Conservation (phyloP, 1,140 invertebrate genomes). For the Apis florea region DNA sequence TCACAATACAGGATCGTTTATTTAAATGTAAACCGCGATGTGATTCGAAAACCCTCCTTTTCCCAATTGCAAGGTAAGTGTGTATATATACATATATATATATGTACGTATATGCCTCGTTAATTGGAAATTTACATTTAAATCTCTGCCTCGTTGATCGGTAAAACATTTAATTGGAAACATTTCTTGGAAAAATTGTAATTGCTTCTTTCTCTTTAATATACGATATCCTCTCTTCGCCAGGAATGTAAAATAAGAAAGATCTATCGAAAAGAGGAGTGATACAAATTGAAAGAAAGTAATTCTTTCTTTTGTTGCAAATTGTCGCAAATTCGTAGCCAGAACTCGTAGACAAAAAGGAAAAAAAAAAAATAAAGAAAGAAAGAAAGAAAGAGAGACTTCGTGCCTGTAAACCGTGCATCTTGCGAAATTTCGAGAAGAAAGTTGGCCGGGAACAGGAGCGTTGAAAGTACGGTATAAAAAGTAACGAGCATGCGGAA, state of each 20-base stretch:
- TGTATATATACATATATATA: too few species aligned
- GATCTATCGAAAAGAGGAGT: too few species aligned
- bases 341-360: too few species aligned
- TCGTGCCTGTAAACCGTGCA: not conserved
- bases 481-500: not conserved
- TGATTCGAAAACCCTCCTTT: constrained; percentile 4
- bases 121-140: not conserved
- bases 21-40: constrained; percentile 67
- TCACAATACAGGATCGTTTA: constrained; percentile 78
- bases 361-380: not conserved
- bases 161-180: too few species aligned
- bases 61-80: constrained; percentile 30
- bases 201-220: too few species aligned
- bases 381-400: not conserved
- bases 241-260: too few species aligned
- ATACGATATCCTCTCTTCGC: too few species aligned
- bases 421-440: not conserved
- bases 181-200: too few species aligned
- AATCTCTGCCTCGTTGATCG: not conserved
- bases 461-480: not conserved
- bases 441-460: not conserved
- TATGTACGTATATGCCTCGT: not conserved
- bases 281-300: too few species aligned
- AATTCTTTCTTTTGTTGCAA: too few species aligned
- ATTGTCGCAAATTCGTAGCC: not conserved